Conservation (phyloP, 2,797 vertebrate species). For the Malurus leucopterus region DNA sequence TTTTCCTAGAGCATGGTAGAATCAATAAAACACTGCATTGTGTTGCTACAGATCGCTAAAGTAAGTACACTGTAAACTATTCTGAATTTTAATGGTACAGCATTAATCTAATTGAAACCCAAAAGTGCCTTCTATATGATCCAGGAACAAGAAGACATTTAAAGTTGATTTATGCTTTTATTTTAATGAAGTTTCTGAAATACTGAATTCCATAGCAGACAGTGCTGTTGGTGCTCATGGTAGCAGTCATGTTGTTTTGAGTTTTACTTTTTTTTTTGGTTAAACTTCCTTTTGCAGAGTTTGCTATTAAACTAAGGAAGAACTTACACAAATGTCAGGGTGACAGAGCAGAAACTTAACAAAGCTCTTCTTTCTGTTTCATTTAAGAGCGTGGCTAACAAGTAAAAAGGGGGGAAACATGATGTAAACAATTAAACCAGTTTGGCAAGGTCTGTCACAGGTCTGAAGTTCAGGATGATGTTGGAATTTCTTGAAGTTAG, state of each 20-base stretch:
- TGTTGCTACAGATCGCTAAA: constrained; percentile 99
- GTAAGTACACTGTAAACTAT: constrained; percentile 73
- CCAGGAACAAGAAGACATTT: neutral
- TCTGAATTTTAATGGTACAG: neutral
- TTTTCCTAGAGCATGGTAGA: constrained; percentile 97
- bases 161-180: neutral
- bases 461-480: neutral
- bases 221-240: neutral
- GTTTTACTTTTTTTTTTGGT: neutral
- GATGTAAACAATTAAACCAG: neutral
- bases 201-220: neutral
- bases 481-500: neutral
- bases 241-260: accelerated
- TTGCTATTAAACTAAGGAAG: neutral
- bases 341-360: neutral
- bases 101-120: neutral
- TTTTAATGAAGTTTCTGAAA: neutral
- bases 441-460: neutral
- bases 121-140: neutral
- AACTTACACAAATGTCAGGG: neutral
- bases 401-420: neutral
- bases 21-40: constrained; percentile 99
- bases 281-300: neutral
- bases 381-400: neutral
- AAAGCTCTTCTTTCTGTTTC: neutral